These are phyloP conservation scores for Hypolimnas misippus DNA, from an alignment of 2,888 invertebrate genomes.

Conservation along the genomic window DNA sequence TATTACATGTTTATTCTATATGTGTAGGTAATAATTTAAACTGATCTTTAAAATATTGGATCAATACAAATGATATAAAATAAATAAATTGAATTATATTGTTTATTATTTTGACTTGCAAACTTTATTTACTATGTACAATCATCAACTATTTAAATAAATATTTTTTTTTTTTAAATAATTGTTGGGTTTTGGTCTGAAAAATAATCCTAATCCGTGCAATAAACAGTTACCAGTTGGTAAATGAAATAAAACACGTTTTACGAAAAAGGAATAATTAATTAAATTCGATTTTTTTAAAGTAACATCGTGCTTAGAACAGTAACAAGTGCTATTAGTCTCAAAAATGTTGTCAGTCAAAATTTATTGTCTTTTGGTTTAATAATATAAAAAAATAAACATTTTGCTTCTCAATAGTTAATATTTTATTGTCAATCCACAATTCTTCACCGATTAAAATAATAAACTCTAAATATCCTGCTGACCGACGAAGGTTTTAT, in stretches of 20 bases:
- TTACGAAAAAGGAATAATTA: too few species aligned
- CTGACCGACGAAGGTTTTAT: too few species aligned
- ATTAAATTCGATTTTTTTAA: neutral
- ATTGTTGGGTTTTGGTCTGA: too few species aligned
- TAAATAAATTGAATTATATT: too few species aligned
- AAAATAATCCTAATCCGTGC: too few species aligned
- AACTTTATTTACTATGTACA: too few species aligned
- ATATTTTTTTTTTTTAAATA: too few species aligned
- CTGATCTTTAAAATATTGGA: too few species aligned
- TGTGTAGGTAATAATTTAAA: neutral
- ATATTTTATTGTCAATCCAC: neutral
- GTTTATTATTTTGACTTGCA: too few species aligned
- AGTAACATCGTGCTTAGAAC: neutral
- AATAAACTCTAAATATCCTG: neutral
- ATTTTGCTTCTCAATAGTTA: neutral
- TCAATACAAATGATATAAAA: too few species aligned
- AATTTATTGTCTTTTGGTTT: neutral
- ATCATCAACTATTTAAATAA: too few species aligned
- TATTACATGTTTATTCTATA: neutral
- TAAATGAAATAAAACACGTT: neutral
- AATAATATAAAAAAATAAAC: neutral
- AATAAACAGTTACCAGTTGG: neutral
- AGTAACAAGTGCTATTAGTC: neutral
- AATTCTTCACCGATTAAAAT: neutral
- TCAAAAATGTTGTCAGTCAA: neutral